Evolutionary conservation across 2,113 vertebrate species (phyloP).

Genomic region (Amblyornis subalaris): DNA sequence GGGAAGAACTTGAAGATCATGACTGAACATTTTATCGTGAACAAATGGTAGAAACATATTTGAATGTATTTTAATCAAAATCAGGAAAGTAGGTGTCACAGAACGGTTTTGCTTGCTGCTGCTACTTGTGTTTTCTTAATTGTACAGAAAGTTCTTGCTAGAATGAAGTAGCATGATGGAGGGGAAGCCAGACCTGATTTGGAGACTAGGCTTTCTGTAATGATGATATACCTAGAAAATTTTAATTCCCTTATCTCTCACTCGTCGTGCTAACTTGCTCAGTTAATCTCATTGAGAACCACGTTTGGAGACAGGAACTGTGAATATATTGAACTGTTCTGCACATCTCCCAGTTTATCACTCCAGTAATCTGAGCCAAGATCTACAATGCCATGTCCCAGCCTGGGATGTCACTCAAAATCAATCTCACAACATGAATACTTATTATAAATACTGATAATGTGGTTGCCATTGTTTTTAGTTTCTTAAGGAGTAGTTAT

Average conservation of each 20-base stretch:
- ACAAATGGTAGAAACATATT: not conserved
- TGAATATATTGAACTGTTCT: not conserved
- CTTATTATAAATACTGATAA: not conserved
- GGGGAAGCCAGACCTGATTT: not conserved
- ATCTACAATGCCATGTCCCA: not conserved
- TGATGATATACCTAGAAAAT: not conserved
- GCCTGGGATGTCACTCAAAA: not conserved
- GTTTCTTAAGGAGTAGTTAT: not conserved
- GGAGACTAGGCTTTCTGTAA: not conserved
- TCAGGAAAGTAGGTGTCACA: not conserved
- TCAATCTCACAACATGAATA: not conserved
- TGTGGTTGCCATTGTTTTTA: not conserved
- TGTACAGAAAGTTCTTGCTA: not conserved
- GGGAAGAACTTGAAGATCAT: not conserved
- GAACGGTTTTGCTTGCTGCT: not conserved
- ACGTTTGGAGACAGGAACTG: not conserved
- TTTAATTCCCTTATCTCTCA: not conserved
- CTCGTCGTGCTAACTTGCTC: not conserved
- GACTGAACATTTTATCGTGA: not conserved
- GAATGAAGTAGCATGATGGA: not conserved
- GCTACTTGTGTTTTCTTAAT: not conserved
- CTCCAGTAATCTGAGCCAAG: not conserved
- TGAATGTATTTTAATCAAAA: conserved; percentile 19
- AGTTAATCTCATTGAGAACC: not conserved
- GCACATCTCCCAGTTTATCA: not conserved